These are phyloP conservation scores for Mormyrus hasselquistii DNA, from an alignment of 2,797 vertebrate genomes.

Conservation along the genomic window DNA sequence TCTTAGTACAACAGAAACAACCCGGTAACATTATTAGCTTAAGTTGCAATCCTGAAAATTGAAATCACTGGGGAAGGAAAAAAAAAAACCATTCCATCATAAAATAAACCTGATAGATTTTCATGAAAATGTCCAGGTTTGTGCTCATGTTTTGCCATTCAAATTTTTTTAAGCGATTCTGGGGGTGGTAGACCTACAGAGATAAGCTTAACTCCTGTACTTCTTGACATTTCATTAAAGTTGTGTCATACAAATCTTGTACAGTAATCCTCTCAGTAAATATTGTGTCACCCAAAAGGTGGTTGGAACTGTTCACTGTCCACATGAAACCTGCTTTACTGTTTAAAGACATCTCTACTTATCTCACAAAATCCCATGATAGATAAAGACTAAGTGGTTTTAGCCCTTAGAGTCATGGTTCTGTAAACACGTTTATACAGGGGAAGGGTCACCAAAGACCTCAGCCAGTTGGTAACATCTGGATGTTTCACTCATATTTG, in stretches of 20 bases:
- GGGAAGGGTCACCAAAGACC: not conserved
- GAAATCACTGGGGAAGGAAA: not conserved
- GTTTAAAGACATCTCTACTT: not conserved
- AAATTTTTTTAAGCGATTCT: not conserved
- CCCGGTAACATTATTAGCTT: not conserved
- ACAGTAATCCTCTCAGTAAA: not conserved
- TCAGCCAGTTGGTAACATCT: not conserved
- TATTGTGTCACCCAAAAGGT: not conserved
- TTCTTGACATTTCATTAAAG: conserved; percentile 3
- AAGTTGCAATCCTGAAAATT: not conserved
- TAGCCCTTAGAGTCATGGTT: not conserved
- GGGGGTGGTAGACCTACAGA: not conserved
- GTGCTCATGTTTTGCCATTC: not conserved
- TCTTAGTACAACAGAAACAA: not conserved
- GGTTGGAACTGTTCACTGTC: not conserved
- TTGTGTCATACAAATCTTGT: conserved; percentile 2
- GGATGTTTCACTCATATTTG: not conserved
- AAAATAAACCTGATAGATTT: not conserved
- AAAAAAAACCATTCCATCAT: not conserved
- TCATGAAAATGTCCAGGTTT: not conserved
- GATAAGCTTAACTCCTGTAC: not conserved
- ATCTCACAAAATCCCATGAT: not conserved
- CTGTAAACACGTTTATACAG: not conserved
- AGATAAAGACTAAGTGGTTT: not conserved
- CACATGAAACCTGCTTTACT: not conserved